Evolutionary conservation across 2,888 invertebrate species (phyloP), one percentile per base, ranked within the genome.

Genomic region (Ferrisia virgata): DNA sequence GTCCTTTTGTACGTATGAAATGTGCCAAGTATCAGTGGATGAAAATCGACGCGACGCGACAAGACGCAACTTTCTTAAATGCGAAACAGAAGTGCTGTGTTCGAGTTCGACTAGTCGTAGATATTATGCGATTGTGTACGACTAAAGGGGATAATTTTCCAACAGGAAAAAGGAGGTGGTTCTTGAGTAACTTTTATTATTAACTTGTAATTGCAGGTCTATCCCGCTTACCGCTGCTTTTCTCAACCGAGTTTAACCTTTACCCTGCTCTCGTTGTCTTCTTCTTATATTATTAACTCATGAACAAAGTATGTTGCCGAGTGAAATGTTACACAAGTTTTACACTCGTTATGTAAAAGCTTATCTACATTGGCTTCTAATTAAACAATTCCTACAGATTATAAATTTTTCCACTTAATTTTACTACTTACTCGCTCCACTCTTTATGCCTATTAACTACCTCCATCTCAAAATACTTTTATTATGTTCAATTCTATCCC

Each of bases 111-210:
- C n/a, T n/a, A n/a, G n/a, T n/a, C n/a, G n/a, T 76, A 76, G 72
- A 76, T 76, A 76, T 76, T 76, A 76, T 36, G 72, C 72, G 72
- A 76, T 76, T 76, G 72, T 76, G 72, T 76, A 76, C 72, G 36
- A 76, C 72, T 76, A 76, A 76, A 76, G 72, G 72, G 72, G 72
- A 76, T 76, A 76, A 76, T 76, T 76, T 76, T 64, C 36, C 15
- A 76, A 76, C 72, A 76, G 72, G 72, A 76, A 76, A 76, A 76
- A 76, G 72, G 72, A 76, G 72, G 18, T 36, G 72, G 64, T 76
- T 76, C 72, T 76, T 76, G 72, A 76, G 72, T 76, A 76, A 76
- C 72, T 76, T 76, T 76, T 76, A 76, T 76, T 76, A 36, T 76
- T 76, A 76, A 76, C 9, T 76, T 76, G 72, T 76, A 76, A 76